phyloP scores from a whole-genome alignment of 1,140 invertebrate genomes.

The Zaprionus kolodkinae region DNA sequence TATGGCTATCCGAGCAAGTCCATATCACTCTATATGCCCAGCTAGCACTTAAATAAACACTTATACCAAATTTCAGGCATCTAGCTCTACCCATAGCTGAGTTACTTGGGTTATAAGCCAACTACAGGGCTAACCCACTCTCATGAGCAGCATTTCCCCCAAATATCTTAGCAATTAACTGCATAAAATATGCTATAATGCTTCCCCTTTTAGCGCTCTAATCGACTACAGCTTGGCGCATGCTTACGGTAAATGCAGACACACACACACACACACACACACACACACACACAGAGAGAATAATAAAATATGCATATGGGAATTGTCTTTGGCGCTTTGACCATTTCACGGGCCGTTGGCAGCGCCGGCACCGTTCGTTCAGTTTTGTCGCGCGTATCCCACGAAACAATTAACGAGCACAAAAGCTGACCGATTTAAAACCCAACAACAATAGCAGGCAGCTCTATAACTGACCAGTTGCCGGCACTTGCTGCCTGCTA shows the following conservation, averaged over 20 bases:
- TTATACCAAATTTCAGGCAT: neutral
- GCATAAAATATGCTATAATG: neutral
- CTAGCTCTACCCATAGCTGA: neutral
- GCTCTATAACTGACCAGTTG: slow-evolving; percentile 35
- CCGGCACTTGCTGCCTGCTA: slow-evolving; percentile 26
- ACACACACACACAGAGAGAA: neutral
- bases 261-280: slow-evolving; percentile 5
- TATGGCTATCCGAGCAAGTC: neutral
- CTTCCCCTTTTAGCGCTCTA: neutral
- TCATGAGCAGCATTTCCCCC: neutral
- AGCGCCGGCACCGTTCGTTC: neutral
- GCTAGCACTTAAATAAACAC: neutral
- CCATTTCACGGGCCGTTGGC: slow-evolving; percentile 17
- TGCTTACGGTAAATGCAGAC: neutral
- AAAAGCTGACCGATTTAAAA: slow-evolving; percentile 60
- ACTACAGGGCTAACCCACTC: neutral
- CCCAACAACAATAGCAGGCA: slow-evolving; percentile 14
- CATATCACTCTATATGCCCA: neutral
- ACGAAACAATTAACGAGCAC: slow-evolving; percentile 69
- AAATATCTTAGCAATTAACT: neutral
- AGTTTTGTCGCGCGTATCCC: slow-evolving; percentile 60
- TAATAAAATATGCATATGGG: slow-evolving; percentile 19
- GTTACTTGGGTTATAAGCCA: neutral
- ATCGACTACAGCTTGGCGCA: neutral
- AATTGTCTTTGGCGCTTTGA: slow-evolving; percentile 11